Evolutionary conservation across 2,888 invertebrate genomes (phyloP), one percentile per base, ranked within the genome.

Genomic region (Trichogramma dendrolimi): DNA sequence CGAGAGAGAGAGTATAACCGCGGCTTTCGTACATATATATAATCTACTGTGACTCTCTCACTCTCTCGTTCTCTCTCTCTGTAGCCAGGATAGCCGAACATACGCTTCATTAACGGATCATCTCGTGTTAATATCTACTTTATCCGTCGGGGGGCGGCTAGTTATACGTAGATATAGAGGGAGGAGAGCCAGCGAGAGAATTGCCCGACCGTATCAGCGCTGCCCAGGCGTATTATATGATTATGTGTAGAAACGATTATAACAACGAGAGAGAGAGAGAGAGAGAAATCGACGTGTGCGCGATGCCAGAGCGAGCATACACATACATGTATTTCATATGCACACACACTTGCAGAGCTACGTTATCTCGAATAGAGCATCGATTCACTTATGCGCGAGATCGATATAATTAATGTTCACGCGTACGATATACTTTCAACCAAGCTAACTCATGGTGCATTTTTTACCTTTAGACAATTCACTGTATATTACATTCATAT

Each of bases 61-160:
- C 68, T 66, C 68, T 63, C 52, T 60, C 58, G 62, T 54, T 49
- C 52, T 51, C 49, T 55, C 44, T 43, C 38, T 38, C 43, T 67
- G 64, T 53, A 58, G 62, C 69, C 65, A 69, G 69, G 69, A 65
- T 67, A 27, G 27, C 27, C 27, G 75, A 78, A 78, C 78, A 79
- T 79, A 79, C 78, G 78, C 78, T 79, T 79, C 78, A 79, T 79
- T 79, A 79, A 79, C 78, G 79, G 78, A 79, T 79, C 77, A 79
- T 79, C 78, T 78, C 78, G 75, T 79, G 79, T 79, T 78, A 79
- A 79, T 79, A 78, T 79, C 78, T 79, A 78, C 78, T 79, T 79
- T 79, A 79, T 79, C 78, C 75, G 72, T 70, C 46, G 72, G 27
- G 27, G 27, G 27, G 75, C 75, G 27, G 27, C 27, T 27, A 27